Base-by-base conservation (phyloP, 1,140 invertebrate species). In the Penaeus japonicus region DNA sequence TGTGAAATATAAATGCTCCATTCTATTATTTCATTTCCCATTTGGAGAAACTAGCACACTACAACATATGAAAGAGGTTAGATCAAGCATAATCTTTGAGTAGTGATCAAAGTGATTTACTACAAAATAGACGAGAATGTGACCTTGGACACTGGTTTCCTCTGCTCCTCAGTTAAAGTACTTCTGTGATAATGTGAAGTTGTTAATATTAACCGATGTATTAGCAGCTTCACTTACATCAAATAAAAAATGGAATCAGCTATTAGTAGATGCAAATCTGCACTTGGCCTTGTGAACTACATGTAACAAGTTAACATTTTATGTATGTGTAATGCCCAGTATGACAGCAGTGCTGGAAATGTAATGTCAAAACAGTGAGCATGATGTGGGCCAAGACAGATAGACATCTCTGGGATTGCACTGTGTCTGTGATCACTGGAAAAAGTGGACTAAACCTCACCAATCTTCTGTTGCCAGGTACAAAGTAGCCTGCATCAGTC, bases 391-490 rank as follows among this genome's bases (percentile, higher is more conserved):
- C 47, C 62, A 53, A 39, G 70, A 22, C 62, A 54, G 47, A 65
- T 75, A 32, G 22, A 57, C 32, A 30, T 54, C 18, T 39, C 18
- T 22, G 54, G 15, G 62, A 53, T 39, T 85, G n/a, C n/a, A 55
- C 78, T 4, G 32, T 20, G 22, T 62, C 53, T 35, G 27, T 39
- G 32, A 53, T 20, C 70, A 27, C n/a, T 53, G 82, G 54, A 27
- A 39, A 78, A 54, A 85, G 84, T 57, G 70, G 73, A 78, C 70
- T 73, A 27, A 84, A 84, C 39, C 39, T 54, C 39, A 73, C 39
- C 83, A 73, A 84, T 85, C 70, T 85, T 62, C 55, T 85, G 83
- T 85, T 75, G 83, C 83, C 84, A 85, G 54, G 73, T 78, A 85
- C 84, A 57, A 85, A 85, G 59, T 75, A 39, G n/a, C n/a, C n/a